Percentiles rank a stretch among this genome's conserved stretches.
Evolutionary conservation across 2,113 vertebrate genomes (phyloP).

Genomic region (Albula goreensis): DNA sequence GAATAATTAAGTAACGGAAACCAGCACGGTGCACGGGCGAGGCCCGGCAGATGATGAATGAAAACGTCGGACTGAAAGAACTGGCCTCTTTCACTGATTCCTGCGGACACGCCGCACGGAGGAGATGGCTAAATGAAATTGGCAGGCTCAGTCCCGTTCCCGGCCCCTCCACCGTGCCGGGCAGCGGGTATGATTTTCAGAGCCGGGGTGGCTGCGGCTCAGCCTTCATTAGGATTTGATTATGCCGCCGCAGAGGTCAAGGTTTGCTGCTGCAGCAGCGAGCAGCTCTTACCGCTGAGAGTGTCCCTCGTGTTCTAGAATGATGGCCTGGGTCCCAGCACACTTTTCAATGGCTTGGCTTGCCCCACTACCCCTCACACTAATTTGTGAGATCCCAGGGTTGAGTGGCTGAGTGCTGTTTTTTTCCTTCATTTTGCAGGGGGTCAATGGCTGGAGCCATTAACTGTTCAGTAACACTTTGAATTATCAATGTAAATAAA

Average conservation of each 20-base stretch:
- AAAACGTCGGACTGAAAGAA: slow-evolving; percentile 13
- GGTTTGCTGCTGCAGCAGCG: neutral
- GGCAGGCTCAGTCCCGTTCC: neutral
- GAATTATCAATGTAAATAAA: neutral
- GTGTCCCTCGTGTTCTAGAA: neutral
- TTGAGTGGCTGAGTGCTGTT: neutral
- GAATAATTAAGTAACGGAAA: slow-evolving; percentile 40
- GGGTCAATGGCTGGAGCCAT: neutral
- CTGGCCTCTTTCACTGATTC: slow-evolving; percentile 9
- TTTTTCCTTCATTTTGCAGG: neutral
- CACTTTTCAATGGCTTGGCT: neutral
- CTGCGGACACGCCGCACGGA: neutral
- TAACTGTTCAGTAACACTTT: neutral
- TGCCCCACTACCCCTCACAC: neutral
- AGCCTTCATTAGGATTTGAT: slow-evolving; percentile 9
- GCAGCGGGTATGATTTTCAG: slow-evolving; percentile 1
- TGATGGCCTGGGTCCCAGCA: neutral
- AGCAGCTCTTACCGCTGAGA: neutral
- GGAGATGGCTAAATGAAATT: neutral
- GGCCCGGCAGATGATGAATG: slow-evolving; percentile 25
- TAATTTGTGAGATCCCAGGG: neutral
- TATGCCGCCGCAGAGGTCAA: neutral
- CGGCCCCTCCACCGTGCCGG: neutral
- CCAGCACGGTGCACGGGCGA: slow-evolving; percentile 3
- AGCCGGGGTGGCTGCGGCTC: neutral